Base-by-base conservation (phyloP, 2,797 vertebrate species). In the Pogonophryne albipinna region DNA sequence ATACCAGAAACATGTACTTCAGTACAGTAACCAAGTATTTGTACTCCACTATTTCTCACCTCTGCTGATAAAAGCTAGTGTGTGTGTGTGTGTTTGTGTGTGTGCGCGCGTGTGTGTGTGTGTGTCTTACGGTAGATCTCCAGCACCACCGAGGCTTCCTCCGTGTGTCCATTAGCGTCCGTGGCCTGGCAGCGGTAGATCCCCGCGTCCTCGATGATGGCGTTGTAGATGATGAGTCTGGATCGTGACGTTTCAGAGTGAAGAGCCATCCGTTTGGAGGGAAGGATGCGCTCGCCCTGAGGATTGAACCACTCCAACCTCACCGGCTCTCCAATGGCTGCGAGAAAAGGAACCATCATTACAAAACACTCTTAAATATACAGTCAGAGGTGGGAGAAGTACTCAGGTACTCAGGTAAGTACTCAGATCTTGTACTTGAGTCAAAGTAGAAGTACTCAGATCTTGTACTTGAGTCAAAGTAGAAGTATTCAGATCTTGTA, bases 151-250 rank as follows among this genome's bases (percentile, higher is more conserved):
- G 98, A 98, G 56, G 98, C 97, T 94, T 99, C 98, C 80, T 96
- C 96, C 2, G 95, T 96, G 79, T 97, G 95, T 51, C 97, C 97
- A 78, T 92, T 90, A 82, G 94, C 89, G 27, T 99, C 97, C 14
- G 95, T 94, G 70, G 97, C 98, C 92, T 98, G 97, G 88, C 98
- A 99, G 14, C 97, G 96, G 91, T 99, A 99, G 88, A 99, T 99
- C 0, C 98, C 98, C 1, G 98, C 98, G 71, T 99, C 98, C 90
- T 99, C 98, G 66, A 99, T 85, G 80, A 98, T 96, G 85, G 97
- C 98, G 0, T 98, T 99, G 81, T 99, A 99, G 81, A 99, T 98
- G 76, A 97, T 98, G 42, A 99, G 94, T 44, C 97, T 93, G 56
- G 98, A 98, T 55, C 98, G 94, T 5, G 96, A 93, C 0, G 94